Evolutionary conservation across 2,888 invertebrate species (phyloP).

Genomic region (Oithona nana): DNA sequence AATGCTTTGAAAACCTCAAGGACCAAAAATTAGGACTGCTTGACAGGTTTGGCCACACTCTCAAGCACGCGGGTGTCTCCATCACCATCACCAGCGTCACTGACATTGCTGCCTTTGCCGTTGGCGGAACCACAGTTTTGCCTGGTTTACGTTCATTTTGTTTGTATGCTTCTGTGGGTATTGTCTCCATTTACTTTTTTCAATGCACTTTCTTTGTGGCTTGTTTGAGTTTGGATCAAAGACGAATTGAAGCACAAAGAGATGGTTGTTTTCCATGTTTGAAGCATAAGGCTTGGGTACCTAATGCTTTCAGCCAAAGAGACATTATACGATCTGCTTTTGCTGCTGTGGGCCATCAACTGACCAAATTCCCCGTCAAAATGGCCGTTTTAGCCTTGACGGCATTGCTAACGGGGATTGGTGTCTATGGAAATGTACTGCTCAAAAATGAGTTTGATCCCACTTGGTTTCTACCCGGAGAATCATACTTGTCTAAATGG

Average conservation of each 20-base stretch:
- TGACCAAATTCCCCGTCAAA: slow-evolving; percentile 25
- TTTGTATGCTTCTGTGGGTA: slow-evolving; percentile 54
- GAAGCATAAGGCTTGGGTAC: slow-evolving; percentile 17
- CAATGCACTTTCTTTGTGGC: slow-evolving; percentile 65
- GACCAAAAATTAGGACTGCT: neutral
- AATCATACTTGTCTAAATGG: slow-evolving; percentile 44
- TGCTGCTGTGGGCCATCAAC: neutral
- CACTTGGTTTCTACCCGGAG: slow-evolving; percentile 53
- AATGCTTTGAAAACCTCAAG: slow-evolving; percentile 45
- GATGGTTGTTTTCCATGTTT: slow-evolving; percentile 27
- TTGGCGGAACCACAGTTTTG: slow-evolving; percentile 56
- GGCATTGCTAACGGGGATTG: slow-evolving; percentile 22
- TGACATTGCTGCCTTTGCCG: slow-evolving; percentile 55
- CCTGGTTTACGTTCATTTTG: slow-evolving; percentile 65
- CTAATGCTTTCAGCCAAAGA: slow-evolving; percentile 2
- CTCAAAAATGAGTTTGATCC: slow-evolving; percentile 46
- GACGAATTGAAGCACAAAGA: slow-evolving; percentile 21
- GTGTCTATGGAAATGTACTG: neutral
- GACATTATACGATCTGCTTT: neutral
- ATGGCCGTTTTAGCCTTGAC: slow-evolving; percentile 27
- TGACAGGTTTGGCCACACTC: slow-evolving; percentile 38
- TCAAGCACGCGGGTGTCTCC: slow-evolving; percentile 61
- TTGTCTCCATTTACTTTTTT: slow-evolving; percentile 51
- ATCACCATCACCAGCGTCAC: slow-evolving; percentile 65
- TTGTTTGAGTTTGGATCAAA: slow-evolving; percentile 49